phyloP scores from a whole-genome alignment of 1,140 invertebrate genomes.

The Solenopsis fugax region DNA sequence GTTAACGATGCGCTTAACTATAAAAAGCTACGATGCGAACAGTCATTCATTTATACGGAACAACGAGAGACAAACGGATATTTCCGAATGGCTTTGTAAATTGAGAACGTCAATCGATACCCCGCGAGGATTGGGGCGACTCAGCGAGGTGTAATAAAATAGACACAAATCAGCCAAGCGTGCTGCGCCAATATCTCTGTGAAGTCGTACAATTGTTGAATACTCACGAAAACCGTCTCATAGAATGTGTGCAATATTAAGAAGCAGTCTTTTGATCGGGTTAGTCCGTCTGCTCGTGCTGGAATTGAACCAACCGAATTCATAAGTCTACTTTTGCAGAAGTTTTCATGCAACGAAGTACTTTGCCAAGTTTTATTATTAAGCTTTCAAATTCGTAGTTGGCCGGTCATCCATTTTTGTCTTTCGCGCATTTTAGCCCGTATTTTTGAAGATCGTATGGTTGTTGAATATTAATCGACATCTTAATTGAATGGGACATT shows the following conservation, averaged over 20 bases:
- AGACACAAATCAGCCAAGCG: slow-evolving; percentile 32
- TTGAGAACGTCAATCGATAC: slow-evolving; percentile 32
- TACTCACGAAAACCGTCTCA: slow-evolving; percentile 48
- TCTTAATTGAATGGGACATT: background rate
- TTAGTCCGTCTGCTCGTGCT: background rate
- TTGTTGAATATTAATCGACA: slow-evolving; percentile 1
- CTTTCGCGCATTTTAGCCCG: background rate
- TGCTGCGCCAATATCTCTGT: background rate
- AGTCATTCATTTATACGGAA: slow-evolving; percentile 22
- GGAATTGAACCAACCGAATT: slow-evolving; percentile 70
- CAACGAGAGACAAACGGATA: slow-evolving; percentile 23
- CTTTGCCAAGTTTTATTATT: slow-evolving; percentile 62
- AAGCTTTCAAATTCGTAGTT: slow-evolving; percentile 61
- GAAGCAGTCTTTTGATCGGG: background rate
- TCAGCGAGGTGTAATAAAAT: slow-evolving; percentile 56
- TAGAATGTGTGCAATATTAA: slow-evolving; percentile 56
- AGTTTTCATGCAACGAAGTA: slow-evolving; percentile 50
- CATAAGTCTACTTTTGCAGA: slow-evolving; percentile 68
- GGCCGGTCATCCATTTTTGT: background rate
- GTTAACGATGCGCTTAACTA: slow-evolving; percentile 42
- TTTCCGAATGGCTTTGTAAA: slow-evolving; percentile 29
- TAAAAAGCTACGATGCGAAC: background rate
- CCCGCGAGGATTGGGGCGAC: slow-evolving; percentile 26
- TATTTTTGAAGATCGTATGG: slow-evolving; percentile 30
- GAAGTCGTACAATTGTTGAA: slow-evolving; percentile 49